A percentile compares a stretch with the other conserved stretches of the same genome.
These are phyloP conservation scores for Euwallacea fornicatus DNA, from an alignment of 1,140 invertebrate species.

Conservation along the genomic window DNA sequence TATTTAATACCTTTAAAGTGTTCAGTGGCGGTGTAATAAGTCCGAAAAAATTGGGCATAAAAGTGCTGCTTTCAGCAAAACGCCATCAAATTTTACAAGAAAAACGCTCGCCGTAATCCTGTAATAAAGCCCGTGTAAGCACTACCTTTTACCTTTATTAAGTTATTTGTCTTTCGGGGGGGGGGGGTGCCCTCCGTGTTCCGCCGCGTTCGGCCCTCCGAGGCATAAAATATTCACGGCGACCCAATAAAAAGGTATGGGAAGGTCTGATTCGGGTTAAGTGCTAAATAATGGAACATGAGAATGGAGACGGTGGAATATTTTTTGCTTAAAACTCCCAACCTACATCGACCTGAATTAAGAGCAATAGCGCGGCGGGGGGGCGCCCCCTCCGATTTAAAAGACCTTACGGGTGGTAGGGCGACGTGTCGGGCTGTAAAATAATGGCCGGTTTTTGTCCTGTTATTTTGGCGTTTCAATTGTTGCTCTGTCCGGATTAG, in stretches of 20 bases:
- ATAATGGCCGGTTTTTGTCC: too few relatives aligned
- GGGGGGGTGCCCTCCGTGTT: constrained; percentile 11
- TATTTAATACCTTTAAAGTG: too few relatives aligned
- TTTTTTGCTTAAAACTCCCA: too few relatives aligned
- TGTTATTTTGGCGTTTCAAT: too few relatives aligned
- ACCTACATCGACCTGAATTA: too few relatives aligned
- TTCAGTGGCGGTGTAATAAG: too few relatives aligned
- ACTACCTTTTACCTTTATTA: constrained; percentile 31
- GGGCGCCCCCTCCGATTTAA: too few relatives aligned
- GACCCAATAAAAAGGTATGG: constrained; percentile 13
- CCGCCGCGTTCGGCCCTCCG: constrained; percentile 5
- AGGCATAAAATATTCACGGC: constrained; percentile 29
- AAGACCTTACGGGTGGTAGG: too few relatives aligned
- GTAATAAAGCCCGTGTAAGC: constrained; percentile 14
- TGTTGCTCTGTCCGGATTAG: too few relatives aligned
- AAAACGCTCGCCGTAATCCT: constrained; percentile 8
- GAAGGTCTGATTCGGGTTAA: constrained; percentile 28
- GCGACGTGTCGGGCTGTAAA: too few relatives aligned
- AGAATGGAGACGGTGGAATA: too few relatives aligned
- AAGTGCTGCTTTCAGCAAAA: neutral
- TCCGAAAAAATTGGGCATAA: neutral
- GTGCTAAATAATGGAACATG: constrained; percentile 25
- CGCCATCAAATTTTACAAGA: constrained; percentile 8
- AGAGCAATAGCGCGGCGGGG: too few relatives aligned
- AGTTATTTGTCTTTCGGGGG: constrained; percentile 28